phyloP scores from a whole-genome alignment of 1,140 invertebrate species.

The Sarcophaga peregrina region DNA sequence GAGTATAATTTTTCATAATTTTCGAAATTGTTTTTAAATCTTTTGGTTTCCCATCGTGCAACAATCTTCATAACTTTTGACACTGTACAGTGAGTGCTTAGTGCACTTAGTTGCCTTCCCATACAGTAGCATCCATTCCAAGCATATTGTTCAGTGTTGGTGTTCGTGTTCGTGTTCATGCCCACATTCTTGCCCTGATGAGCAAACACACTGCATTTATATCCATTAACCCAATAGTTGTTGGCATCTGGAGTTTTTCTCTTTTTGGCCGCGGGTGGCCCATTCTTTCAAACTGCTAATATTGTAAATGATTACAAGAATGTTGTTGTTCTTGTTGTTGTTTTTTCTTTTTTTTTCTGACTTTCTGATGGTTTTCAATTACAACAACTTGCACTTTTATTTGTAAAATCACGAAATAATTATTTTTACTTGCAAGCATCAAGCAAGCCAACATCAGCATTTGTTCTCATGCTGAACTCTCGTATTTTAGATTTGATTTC shows the following conservation, averaged over 20 bases:
- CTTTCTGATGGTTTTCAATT: slow-evolving; percentile 22
- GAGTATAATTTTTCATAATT: slow-evolving; percentile 18
- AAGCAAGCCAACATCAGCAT: not conserved
- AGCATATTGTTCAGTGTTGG: not conserved
- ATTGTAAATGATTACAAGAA: slow-evolving; percentile 5
- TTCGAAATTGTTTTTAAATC: not conserved
- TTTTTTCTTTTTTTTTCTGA: not conserved
- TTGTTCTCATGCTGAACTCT: not conserved
- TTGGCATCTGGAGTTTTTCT: not conserved
- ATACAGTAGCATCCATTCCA: not conserved
- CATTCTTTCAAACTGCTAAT: slow-evolving; percentile 1
- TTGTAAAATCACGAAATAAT: slow-evolving; percentile 2
- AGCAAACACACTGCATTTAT: not conserved
- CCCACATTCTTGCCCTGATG: not conserved
- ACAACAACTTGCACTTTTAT: slow-evolving; percentile 22
- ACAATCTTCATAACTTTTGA: not conserved
- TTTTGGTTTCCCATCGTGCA: not conserved
- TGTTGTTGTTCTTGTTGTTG: not conserved
- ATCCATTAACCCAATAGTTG: not conserved
- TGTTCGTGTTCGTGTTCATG: not conserved
- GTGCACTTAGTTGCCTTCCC: not conserved
- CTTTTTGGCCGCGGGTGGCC: slow-evolving; percentile 1
- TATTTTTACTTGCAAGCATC: not conserved
- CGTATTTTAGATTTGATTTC: no score
- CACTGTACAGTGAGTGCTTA: not conserved